phyloP scores from a whole-genome alignment of 2,888 invertebrate genomes.

The Brachypalpus laphriformis region DNA sequence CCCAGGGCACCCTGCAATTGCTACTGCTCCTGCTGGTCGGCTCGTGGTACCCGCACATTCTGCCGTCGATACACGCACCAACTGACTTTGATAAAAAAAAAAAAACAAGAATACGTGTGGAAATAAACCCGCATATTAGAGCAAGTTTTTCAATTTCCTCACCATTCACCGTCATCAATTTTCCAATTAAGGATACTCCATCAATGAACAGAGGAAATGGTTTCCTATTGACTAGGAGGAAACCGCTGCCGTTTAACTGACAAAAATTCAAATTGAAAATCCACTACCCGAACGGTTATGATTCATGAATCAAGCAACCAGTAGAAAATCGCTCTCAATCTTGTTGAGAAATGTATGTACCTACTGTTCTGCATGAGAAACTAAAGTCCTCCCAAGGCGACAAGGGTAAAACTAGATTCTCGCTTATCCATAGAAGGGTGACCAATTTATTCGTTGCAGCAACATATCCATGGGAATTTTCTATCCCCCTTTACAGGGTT shows the following conservation, averaged over 20 bases:
- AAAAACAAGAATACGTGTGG: neutral
- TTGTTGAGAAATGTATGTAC: conserved; percentile 14
- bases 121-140: conserved; percentile 54
- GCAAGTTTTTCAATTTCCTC: conserved; percentile 36
- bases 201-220: conserved; percentile 6
- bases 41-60: conserved; percentile 62
- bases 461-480: conserved; percentile 64
- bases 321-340: conserved; percentile 48
- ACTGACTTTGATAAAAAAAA: neutral
- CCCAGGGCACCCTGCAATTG: conserved; percentile 19
- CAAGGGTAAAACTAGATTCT: conserved; percentile 53
- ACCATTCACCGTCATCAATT: conserved; percentile 56
- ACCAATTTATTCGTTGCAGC: conserved; percentile 57
- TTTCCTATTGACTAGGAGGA: conserved; percentile 1
- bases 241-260: conserved; percentile 45
- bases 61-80: conserved; percentile 13
- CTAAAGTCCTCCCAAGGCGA: conserved; percentile 38
- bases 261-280: conserved; percentile 59
- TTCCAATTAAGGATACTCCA: conserved; percentile 67
- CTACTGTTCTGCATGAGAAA: conserved; percentile 46
- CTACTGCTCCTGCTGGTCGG: conserved; percentile 59
- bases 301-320: conserved; percentile 16
- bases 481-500: neutral
- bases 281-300: conserved; percentile 34
- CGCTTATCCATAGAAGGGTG: conserved; percentile 41